phyloP scores from a whole-genome alignment of 2,113 vertebrate genomes.

The Petrocephalus zakoni region DNA sequence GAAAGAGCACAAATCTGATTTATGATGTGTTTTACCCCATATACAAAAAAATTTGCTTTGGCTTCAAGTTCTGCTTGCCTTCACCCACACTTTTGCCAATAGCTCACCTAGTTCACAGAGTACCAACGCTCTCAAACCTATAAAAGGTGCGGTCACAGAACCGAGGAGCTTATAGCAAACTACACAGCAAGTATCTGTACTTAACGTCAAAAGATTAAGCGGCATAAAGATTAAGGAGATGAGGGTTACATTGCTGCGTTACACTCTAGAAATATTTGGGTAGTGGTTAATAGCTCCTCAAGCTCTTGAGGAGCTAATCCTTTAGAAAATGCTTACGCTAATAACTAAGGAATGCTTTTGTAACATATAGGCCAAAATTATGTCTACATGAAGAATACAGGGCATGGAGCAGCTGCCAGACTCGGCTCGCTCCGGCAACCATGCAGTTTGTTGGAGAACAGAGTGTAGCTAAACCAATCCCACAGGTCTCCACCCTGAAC shows the following conservation, averaged over 20 bases:
- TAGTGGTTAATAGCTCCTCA: background rate
- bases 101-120: background rate
- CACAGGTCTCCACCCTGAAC: background rate
- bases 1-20: background rate
- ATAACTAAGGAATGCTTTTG: slow-evolving; percentile 5
- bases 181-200: background rate
- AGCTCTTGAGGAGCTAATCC: background rate
- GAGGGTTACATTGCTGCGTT: background rate
- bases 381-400: background rate
- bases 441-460: background rate
- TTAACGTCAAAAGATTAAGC: background rate
- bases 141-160: background rate
- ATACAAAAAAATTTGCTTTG: background rate
- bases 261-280: slow-evolving; percentile 3
- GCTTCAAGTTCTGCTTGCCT: background rate
- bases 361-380: background rate
- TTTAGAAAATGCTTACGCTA: background rate
- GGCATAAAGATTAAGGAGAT: background rate
- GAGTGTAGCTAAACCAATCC: background rate
- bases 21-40: slow-evolving; percentile 8
- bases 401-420: background rate
- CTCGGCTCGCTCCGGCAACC: background rate
- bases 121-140: background rate
- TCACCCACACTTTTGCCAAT: background rate
- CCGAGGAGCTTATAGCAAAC: background rate